phyloP scores from a whole-genome alignment of 2,888 invertebrate genomes.

The Ormyrus labotus region DNA sequence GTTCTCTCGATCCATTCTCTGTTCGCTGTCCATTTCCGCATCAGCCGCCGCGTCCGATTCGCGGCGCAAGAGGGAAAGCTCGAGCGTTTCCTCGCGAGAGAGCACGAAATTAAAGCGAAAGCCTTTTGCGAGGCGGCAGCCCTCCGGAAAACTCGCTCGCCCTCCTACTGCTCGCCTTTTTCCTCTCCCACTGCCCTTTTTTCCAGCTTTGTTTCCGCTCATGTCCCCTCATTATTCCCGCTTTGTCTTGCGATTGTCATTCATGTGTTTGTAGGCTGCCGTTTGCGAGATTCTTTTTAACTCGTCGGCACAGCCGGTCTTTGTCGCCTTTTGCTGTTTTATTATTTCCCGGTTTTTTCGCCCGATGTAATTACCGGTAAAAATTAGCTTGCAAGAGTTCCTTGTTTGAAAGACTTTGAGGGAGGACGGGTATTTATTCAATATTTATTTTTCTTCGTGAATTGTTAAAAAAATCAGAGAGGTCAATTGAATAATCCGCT shows the following conservation, averaged over 20 bases:
- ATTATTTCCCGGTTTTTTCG: conserved; percentile 8
- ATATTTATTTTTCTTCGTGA: too few species aligned
- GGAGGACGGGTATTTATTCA: background rate
- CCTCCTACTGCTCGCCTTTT: conserved; percentile 14
- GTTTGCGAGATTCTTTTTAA: conserved; percentile 14
- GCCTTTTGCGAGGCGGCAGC: conserved; percentile 51
- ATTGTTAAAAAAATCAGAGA: too few species aligned
- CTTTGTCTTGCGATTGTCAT: conserved; percentile 42
- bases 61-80: background rate
- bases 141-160: background rate
- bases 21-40: conserved; percentile 17
- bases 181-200: conserved; percentile 28
- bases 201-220: conserved; percentile 57
- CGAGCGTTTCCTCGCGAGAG: conserved; percentile 54
- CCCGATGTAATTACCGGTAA: background rate
- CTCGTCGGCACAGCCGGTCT: background rate
- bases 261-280: conserved; percentile 14
- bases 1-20: too few species aligned
- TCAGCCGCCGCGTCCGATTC: conserved; percentile 16
- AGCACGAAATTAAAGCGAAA: conserved; percentile 57
- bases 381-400: background rate
- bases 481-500: too few species aligned
- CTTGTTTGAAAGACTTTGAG: too few species aligned
- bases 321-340: too few species aligned
- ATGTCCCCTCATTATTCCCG: conserved; percentile 27